These are phyloP conservation scores for Eulemur macaco DNA, from an alignment of 2,113 vertebrate species.

Conservation along the genomic window DNA sequence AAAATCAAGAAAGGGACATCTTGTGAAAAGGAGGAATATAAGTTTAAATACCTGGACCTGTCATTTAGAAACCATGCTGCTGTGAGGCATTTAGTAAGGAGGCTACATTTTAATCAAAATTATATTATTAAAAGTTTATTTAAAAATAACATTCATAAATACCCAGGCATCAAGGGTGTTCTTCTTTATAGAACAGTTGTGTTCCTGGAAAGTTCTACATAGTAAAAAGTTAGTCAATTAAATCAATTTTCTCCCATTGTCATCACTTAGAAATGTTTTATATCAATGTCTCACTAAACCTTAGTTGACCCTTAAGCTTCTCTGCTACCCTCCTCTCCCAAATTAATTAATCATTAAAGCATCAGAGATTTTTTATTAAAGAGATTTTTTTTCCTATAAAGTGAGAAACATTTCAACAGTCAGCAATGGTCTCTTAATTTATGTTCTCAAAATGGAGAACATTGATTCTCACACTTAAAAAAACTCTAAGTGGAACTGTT, in stretches of 20 bases:
- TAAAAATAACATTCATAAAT: background rate
- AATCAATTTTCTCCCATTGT: background rate
- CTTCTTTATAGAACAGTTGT: background rate
- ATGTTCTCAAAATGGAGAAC: background rate
- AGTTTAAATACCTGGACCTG: background rate
- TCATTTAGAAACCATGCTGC: background rate
- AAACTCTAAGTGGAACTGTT: background rate
- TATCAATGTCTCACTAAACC: background rate
- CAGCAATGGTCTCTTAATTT: constrained; percentile 20
- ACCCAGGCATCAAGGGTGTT: background rate
- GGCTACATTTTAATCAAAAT: background rate
- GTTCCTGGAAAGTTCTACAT: background rate
- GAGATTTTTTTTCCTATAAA: background rate
- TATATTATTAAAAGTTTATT: background rate
- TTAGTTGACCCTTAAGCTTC: background rate
- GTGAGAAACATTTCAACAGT: background rate
- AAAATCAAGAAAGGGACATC: background rate
- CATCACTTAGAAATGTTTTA: background rate
- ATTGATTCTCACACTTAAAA: background rate
- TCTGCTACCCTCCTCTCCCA: background rate
- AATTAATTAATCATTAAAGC: constrained; percentile 5
- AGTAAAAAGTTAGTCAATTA: background rate
- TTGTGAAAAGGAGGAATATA: background rate
- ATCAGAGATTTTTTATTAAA: background rate
- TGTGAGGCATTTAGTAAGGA: background rate